Conservation (phyloP, 2,888 invertebrate genomes). For the Nebria brevicollis region DNA sequence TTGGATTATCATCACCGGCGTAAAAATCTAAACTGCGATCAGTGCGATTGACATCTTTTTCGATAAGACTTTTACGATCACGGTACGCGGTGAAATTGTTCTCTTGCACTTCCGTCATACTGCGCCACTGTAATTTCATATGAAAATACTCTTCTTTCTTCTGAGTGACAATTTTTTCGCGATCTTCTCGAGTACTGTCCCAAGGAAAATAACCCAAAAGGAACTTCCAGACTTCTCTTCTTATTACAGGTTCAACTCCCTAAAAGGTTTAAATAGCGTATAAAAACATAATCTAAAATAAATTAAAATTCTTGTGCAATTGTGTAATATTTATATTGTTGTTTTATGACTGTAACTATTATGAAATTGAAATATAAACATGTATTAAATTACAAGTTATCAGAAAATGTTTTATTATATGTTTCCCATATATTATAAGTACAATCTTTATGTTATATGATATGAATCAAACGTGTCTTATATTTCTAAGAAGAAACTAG, state of each 20-base stretch:
- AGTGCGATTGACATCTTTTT: constrained; percentile 97
- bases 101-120: constrained; percentile 89
- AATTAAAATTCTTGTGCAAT: neutral
- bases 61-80: constrained; percentile 92
- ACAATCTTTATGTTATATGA: neutral
- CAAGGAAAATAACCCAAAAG: constrained; percentile 89
- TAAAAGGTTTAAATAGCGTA: constrained; percentile 57
- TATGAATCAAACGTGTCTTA: neutral
- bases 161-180: constrained; percentile 74
- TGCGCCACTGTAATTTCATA: constrained; percentile 97
- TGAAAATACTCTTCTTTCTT: constrained; percentile 88
- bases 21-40: constrained; percentile 91
- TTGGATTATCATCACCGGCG: constrained; percentile 93
- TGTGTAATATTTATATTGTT: constrained; percentile 10
- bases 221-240: constrained; percentile 94
- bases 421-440: too few relatives aligned
- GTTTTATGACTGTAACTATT: constrained; percentile 8
- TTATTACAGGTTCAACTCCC: constrained; percentile 82
- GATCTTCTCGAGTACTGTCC: constrained; percentile 79
- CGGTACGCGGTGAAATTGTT: constrained; percentile 86
- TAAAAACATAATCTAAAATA: neutral
- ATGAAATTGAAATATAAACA: too few relatives aligned
- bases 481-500: too few relatives aligned
- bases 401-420: constrained; percentile 3
- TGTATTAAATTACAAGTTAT: neutral